Evolutionary conservation across 2,113 vertebrate genomes (phyloP), one percentile per base, ranked within the genome.

Genomic region (Tor tambroides): DNA sequence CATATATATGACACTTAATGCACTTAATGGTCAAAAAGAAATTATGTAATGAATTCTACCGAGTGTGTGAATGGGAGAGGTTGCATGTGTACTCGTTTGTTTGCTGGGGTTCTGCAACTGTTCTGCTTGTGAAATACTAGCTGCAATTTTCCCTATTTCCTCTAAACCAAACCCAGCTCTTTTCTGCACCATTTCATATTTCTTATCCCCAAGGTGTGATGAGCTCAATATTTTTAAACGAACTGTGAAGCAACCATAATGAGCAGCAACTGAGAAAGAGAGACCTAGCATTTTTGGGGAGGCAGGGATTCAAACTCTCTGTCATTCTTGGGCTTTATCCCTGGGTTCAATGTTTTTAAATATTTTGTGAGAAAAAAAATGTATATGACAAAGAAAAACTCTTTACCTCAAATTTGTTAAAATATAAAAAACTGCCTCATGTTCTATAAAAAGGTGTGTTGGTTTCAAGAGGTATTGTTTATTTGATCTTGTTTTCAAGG

Each of bases 391-490:
- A 94, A 95, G 94, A 94, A 94, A 90, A 90, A 90, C 87, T 91
- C 93, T 94, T 95, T 96, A 96, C 95, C 95, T 96, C 95, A 96
- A 91, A 93, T 93, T 94, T 94, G 89, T 90, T 91, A 93, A 94
- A 90, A 93, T 94, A 93, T 93, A 92, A 89, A 89, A 92, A 95
- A 94, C 94, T 96, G 95, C 95, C 95, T 96, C 95, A 95, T 95
- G 89, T 93, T 93, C 91, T 95, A 94, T 77, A 93, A 93, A n/a
- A 91, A 86, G 91, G 92, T 92, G 92, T 92, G 93, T 95, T 92
- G 94, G 93, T 95, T 94, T 94, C 80, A 89, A 77, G 93, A 90
- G 87, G 83, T 92, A 85, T 89, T 86, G 89, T 89, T 89, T 85
- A 67, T 91, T 86, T 91, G 92, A 93, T 93, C 94, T 93, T 93